Conservation (phyloP, 2,888 invertebrate genomes). For the Rapana venosa region DNA sequence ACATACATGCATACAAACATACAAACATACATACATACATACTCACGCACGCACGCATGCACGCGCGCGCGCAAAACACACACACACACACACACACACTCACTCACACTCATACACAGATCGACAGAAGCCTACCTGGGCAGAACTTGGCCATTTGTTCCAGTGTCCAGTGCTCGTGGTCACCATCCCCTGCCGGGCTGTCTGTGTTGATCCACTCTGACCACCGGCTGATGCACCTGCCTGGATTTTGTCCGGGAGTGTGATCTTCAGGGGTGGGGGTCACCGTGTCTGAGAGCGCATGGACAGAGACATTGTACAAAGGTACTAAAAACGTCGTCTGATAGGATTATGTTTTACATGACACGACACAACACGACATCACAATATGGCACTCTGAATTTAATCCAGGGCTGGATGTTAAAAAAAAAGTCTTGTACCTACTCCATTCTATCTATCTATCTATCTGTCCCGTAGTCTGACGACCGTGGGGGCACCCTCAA, state of each 20-base stretch:
- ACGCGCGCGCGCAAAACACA: background rate
- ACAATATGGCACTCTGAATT: too few species aligned
- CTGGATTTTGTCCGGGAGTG: background rate
- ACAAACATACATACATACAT: background rate
- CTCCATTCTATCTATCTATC: too few species aligned
- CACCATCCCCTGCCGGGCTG: slow-evolving; percentile 26
- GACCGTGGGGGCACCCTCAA: too few species aligned
- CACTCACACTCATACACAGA: background rate
- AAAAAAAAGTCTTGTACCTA: too few species aligned
- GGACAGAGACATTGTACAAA: too few species aligned
- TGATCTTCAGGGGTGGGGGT: background rate
- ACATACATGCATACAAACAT: background rate
- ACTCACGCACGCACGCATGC: background rate
- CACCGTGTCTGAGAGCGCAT: background rate
- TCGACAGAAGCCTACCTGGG: background rate
- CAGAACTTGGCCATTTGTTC: slow-evolving; percentile 27
- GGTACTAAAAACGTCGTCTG: too few species aligned
- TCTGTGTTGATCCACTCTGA: slow-evolving; percentile 57
- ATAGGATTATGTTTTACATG: too few species aligned
- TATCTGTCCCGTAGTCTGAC: too few species aligned
- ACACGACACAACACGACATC: too few species aligned
- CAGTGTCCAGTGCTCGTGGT: slow-evolving; percentile 20
- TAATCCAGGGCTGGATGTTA: too few species aligned
- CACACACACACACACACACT: background rate
- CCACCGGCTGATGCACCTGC: slow-evolving; percentile 45